Conservation (phyloP, 2,888 invertebrate species). For the Crematogaster levior region DNA sequence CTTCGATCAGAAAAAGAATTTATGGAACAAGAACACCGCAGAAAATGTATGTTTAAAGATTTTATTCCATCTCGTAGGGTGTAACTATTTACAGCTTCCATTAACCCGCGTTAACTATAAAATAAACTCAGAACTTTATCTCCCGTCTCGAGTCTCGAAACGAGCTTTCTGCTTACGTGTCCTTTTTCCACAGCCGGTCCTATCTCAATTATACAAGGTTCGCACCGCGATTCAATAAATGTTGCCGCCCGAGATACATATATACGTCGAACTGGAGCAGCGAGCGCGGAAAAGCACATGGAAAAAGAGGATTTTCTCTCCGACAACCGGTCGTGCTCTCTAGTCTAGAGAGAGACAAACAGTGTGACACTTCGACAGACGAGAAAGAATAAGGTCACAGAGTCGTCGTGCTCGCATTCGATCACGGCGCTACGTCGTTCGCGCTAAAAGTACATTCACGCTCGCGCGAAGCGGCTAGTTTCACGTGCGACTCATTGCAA, state of each 20-base stretch:
- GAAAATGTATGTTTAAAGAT: not conserved
- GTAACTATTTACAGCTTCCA: conserved; percentile 9
- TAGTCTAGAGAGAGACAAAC: conserved; percentile 62
- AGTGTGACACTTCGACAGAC: conserved; percentile 66
- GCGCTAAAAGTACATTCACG: conserved; percentile 66
- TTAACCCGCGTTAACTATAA: conserved; percentile 4
- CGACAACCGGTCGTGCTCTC: conserved; percentile 67
- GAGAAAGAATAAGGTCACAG: conserved; percentile 69
- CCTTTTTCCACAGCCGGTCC: not conserved
- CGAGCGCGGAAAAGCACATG: conserved; percentile 42
- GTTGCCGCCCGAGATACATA: not conserved
- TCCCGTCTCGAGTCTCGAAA: not conserved
- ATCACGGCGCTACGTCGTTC: conserved; percentile 39
- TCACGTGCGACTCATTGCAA: conserved; percentile 9
- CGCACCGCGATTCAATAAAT: not conserved
- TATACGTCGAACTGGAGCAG: conserved; percentile 64
- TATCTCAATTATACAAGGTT: conserved; percentile 27
- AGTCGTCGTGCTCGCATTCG: conserved; percentile 60
- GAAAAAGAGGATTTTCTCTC: conserved; percentile 62
- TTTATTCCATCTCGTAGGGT: conserved; percentile 1
- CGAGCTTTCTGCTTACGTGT: not conserved
- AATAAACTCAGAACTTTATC: conserved; percentile 13
- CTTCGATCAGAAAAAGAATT: too few species aligned
- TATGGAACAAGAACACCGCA: too few species aligned
- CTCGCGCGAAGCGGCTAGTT: conserved; percentile 4